Conservation (phyloP, 2,113 vertebrate species). For the Carassius carassius region DNA sequence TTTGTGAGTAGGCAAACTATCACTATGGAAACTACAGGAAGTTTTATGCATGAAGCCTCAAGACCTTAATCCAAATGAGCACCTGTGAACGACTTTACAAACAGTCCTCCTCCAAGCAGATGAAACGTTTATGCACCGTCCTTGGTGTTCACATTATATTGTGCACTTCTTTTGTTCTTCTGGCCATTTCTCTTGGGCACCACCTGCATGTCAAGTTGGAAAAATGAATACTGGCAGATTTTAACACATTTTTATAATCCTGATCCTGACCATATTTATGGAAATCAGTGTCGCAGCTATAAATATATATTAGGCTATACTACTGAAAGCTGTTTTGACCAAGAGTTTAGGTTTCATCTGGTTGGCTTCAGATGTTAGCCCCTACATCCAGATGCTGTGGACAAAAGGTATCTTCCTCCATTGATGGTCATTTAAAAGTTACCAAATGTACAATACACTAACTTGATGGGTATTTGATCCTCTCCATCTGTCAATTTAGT, state of each 20-base stretch:
- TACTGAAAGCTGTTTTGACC: no score
- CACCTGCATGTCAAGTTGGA: neutral
- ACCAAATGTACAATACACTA: no score
- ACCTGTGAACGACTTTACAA: constrained; percentile 10
- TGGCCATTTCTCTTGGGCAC: neutral
- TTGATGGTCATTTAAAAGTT: no score
- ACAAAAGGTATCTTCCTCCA: no score
- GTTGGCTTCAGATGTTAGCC: no score
- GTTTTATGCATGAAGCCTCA: constrained; percentile 9
- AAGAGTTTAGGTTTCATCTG: no score
- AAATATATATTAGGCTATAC: no score
- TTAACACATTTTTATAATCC: neutral
- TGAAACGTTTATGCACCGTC: neutral
- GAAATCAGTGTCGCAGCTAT: neutral
- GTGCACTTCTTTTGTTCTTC: neutral
- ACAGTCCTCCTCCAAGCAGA: neutral
- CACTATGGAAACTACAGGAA: neutral
- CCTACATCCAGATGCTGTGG: no score
- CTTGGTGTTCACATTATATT: neutral
- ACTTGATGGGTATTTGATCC: no score
- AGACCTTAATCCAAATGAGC: constrained; percentile 36
- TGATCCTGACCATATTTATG: neutral
- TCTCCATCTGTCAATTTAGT: no score
- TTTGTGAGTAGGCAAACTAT: constrained; percentile 28
- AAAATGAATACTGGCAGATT: no score